A percentile compares a stretch with the other conserved stretches of the same genome.
Conservation (phyloP, 1,140 invertebrate genomes). For the Camponotus pennsylvanicus region DNA sequence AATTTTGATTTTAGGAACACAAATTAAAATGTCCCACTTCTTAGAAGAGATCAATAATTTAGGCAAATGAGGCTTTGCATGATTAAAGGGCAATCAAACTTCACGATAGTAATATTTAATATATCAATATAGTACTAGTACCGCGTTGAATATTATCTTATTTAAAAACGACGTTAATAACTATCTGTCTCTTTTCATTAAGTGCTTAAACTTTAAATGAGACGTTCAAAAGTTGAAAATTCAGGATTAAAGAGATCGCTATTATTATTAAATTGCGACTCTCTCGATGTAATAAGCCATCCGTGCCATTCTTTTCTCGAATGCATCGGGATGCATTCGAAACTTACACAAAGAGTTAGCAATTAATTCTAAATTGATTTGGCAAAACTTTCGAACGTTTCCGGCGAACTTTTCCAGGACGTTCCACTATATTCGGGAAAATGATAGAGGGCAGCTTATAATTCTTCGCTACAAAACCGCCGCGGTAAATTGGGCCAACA, state of each 20-base stretch:
- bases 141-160: neutral
- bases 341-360: neutral
- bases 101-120: neutral
- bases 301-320: neutral
- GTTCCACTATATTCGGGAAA: neutral
- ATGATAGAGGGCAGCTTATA: conserved; percentile 31
- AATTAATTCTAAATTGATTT: neutral
- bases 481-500: conserved; percentile 38
- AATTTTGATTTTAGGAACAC: conserved; percentile 13
- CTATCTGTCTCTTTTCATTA: neutral
- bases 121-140: neutral
- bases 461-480: neutral
- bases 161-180: neutral
- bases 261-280: conserved; percentile 6
- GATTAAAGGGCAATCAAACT: neutral
- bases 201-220: neutral
- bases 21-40: conserved; percentile 7
- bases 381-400: conserved; percentile 19
- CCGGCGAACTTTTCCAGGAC: neutral
- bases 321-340: neutral
- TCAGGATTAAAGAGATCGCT: conserved; percentile 15
- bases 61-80: neutral
- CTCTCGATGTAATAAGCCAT: neutral
- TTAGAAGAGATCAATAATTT: conserved; percentile 8
- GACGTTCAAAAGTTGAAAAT: conserved; percentile 4